Conservation (phyloP, 1,140 invertebrate genomes). For the Zelostemma sp. region DNA sequence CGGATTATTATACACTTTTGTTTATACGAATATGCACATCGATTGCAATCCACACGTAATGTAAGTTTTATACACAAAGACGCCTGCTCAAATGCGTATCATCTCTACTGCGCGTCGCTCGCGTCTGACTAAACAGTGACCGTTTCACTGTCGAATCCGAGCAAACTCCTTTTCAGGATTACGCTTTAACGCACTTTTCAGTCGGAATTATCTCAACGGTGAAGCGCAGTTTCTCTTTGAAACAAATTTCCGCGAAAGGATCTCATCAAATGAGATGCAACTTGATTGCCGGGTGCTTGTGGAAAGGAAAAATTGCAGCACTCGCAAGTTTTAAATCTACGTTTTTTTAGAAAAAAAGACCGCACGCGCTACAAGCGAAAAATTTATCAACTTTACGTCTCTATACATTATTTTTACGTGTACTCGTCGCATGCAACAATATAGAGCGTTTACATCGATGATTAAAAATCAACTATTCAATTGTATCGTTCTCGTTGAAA, state of each 20-base stretch:
- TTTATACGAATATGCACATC: constrained; percentile 29
- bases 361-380: constrained; percentile 53
- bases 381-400: constrained; percentile 40
- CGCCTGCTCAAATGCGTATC: neutral
- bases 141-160: constrained; percentile 1
- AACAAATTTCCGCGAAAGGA: neutral
- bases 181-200: neutral
- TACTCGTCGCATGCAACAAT: constrained; percentile 68
- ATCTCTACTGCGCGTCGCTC: neutral
- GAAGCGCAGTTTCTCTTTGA: neutral
- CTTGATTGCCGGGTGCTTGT: neutral
- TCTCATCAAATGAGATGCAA: neutral
- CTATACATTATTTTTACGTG: constrained; percentile 46
- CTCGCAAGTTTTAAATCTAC: constrained; percentile 17
- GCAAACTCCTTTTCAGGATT: constrained; percentile 1
- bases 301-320: neutral
- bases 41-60: constrained; percentile 25
- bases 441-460: constrained; percentile 56
- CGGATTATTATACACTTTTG: constrained; percentile 19
- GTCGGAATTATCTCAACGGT: neutral
- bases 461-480: constrained; percentile 62
- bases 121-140: constrained; percentile 28
- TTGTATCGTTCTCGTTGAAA: constrained; percentile 34
- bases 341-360: constrained; percentile 21
- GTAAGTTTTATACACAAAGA: constrained; percentile 6